Conservation (phyloP, 1,140 invertebrate genomes). For the Bombus pyrosoma region DNA sequence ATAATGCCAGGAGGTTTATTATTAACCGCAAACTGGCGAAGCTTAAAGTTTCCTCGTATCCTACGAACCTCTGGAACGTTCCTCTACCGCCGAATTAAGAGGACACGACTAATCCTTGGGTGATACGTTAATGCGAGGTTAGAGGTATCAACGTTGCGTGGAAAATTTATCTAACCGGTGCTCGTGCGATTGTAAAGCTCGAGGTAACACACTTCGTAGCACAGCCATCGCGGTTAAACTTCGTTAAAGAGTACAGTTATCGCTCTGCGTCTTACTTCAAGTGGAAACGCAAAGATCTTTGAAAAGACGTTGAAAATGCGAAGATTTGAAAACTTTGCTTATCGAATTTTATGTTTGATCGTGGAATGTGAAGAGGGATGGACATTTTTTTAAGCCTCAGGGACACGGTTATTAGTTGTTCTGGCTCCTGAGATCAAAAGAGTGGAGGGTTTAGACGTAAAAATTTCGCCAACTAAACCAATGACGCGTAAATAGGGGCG, state of each 20-base stretch:
- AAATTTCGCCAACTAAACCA: too few relatives aligned
- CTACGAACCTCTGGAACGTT: background rate
- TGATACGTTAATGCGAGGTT: constrained; percentile 51
- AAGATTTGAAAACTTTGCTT: too few relatives aligned
- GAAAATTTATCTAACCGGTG: constrained; percentile 32
- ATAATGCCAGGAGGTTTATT: constrained; percentile 66
- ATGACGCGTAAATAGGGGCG: too few relatives aligned
- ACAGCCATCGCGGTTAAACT: constrained; percentile 3
- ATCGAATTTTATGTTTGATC: too few relatives aligned
- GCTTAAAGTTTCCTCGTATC: constrained; percentile 17
- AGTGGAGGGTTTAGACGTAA: too few relatives aligned
- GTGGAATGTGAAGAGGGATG: too few relatives aligned
- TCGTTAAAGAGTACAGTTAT: background rate
- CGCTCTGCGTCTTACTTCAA: background rate
- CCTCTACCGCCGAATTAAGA: constrained; percentile 32
- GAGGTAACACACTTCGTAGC: background rate
- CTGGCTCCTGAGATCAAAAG: too few relatives aligned
- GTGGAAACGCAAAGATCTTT: background rate
- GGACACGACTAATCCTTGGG: constrained; percentile 44
- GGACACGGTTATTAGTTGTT: too few relatives aligned
- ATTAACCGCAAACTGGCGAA: constrained; percentile 62
- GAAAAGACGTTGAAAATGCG: background rate
- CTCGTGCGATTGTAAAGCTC: background rate
- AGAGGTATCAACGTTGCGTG: constrained; percentile 34
- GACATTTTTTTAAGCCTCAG: too few relatives aligned